Conservation (phyloP, 2,888 invertebrate species). For the Kryphioiulus occultus region DNA sequence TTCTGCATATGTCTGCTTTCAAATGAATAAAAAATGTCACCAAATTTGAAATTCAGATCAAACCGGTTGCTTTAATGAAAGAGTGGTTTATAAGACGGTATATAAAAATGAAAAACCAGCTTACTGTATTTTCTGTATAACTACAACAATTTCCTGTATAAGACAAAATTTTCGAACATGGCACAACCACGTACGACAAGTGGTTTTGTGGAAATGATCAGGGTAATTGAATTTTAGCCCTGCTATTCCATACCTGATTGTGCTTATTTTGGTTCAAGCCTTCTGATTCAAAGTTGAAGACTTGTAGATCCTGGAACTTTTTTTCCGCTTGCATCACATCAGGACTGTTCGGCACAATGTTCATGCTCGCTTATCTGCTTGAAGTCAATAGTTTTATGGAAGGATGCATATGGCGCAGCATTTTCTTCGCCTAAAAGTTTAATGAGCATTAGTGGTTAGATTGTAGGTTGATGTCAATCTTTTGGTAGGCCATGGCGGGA, state of each 20-base stretch:
- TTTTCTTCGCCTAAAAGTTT: conserved; percentile 26
- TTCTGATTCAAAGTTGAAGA: not conserved
- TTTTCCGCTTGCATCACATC: not conserved
- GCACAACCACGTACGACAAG: too few species aligned
- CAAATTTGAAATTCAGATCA: not conserved
- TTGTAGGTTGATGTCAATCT: conserved; percentile 40
- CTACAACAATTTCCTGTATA: too few species aligned
- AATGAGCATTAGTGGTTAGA: conserved; percentile 40
- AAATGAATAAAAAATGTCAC: not conserved
- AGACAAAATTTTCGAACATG: too few species aligned
- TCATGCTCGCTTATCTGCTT: not conserved
- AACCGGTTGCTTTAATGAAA: not conserved
- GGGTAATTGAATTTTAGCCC: too few species aligned
- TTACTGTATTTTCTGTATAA: too few species aligned
- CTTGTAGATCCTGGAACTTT: not conserved
- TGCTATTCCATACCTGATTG: not conserved
- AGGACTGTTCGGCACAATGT: not conserved
- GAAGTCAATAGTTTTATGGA: conserved; percentile 39
- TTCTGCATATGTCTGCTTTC: not conserved
- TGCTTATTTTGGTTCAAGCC: not conserved
- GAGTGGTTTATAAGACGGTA: too few species aligned
- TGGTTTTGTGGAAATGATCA: too few species aligned
- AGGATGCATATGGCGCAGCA: conserved; percentile 40
- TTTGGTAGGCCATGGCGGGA: conserved; percentile 34
- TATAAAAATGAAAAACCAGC: too few species aligned